Base-by-base conservation (phyloP, 1,140 invertebrate genomes). In the Euura saliciscinereae region DNA sequence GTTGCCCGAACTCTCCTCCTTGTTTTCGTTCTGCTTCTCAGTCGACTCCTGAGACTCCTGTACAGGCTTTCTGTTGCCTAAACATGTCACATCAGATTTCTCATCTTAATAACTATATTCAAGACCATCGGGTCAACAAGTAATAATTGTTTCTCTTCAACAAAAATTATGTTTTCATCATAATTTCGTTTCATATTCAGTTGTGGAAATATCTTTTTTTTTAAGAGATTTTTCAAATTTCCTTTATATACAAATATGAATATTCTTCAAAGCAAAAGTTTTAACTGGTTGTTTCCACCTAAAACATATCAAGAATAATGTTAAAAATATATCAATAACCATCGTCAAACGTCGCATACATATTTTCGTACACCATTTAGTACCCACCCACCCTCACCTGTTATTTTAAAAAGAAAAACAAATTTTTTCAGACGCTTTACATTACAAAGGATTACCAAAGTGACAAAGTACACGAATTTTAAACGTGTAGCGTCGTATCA, bases 41-140 rank as follows among this genome's bases (percentile, higher is more conserved):
- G 80, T 72, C 74, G 80, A 73, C 69, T 83, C 81, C 72, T 80
- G 78, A 74, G 80, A 73, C 69, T 83, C 81, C 72, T 80, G 78
- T 74, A 80, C 68, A 71, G 73, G 78, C 76, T 82, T 85, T 83
- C 79, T 84, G 75, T 73, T 84, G 78, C 86, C 86, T 88, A 84
- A 86, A 86, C 79, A 85, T 84, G 79, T 75, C 69, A 85, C 74
- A 84, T 81, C 78, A 69, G 68, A 69, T 13, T 45, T 69, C 28
- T 69, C 43, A 69, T 69, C 68, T 45, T 69, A 59, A 11, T 59
- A 59, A 59, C 10, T n/a, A n/a, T 5, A 59, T 11, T 59, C 28
- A 59, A 11, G 10, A 59, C 51, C 4, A 6, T 59, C 51, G 13
- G 8, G 13, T 59, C 28, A n/a, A n/a, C 51, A 59, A 59, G 6